Percentiles rank a stretch among this genome's conserved stretches.
These are phyloP conservation scores for Ophthalmolycus amberensis DNA, from an alignment of 2,113 vertebrate species.

Conservation along the genomic window DNA sequence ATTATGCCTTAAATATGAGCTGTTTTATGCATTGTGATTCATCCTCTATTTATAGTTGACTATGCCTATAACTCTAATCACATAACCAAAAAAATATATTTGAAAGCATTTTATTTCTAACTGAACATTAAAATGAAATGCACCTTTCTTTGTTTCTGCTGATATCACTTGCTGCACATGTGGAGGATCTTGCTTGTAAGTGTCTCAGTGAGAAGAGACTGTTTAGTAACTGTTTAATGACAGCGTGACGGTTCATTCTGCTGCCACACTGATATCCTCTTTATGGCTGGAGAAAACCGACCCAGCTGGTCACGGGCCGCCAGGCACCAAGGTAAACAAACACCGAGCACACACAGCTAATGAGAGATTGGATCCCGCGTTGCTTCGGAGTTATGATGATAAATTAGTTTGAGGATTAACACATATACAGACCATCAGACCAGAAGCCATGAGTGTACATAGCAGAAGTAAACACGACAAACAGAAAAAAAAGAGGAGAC, in stretches of 20 bases:
- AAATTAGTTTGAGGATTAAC: slow-evolving; percentile 51
- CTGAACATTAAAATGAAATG: not conserved
- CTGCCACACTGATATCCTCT: slow-evolving; percentile 34
- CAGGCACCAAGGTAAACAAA: slow-evolving; percentile 62
- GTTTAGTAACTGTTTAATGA: slow-evolving; percentile 10
- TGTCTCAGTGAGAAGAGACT: slow-evolving; percentile 33
- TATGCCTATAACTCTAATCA: not conserved
- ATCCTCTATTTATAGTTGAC: not conserved
- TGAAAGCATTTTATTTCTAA: not conserved
- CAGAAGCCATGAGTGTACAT: slow-evolving; percentile 62
- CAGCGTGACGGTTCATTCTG: slow-evolving; percentile 9
- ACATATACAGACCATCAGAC: slow-evolving; percentile 49
- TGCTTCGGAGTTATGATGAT: slow-evolving; percentile 26
- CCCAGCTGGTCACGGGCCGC: slow-evolving; percentile 52
- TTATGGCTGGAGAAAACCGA: slow-evolving; percentile 46
- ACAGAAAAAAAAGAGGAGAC: slow-evolving; percentile 49
- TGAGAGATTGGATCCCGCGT: slow-evolving; percentile 18
- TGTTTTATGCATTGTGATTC: slow-evolving; percentile 21
- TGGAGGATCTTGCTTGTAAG: slow-evolving; percentile 1
- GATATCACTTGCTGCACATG: slow-evolving; percentile 2
- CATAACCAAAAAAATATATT: not conserved
- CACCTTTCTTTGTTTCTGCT: not conserved
- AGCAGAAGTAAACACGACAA: slow-evolving; percentile 60
- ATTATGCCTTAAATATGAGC: not conserved
- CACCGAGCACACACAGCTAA: slow-evolving; percentile 12